Conservation (phyloP, 2,113 vertebrate species). For the Ptychochromis oligacanthus region DNA sequence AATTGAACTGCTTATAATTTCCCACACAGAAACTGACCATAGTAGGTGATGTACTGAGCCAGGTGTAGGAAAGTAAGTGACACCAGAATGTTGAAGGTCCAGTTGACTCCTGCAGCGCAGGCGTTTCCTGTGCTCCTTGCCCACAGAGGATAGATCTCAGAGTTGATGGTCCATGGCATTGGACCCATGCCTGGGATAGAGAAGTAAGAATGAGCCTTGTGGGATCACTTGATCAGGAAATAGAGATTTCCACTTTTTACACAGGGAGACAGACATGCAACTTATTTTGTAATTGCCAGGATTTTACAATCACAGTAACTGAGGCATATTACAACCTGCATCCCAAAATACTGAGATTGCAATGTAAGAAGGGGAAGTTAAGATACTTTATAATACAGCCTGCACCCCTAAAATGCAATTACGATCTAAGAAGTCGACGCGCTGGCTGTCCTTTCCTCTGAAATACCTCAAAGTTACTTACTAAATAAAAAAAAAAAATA, state of each 20-base stretch:
- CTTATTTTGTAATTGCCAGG: not conserved
- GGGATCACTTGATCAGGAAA: rapidly evolving
- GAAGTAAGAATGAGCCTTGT: not conserved
- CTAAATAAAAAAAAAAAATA: not conserved
- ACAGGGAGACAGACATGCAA: not conserved
- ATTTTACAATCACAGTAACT: not conserved
- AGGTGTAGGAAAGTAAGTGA: constrained; percentile 95
- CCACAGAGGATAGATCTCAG: constrained; percentile 98
- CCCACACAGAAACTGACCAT: constrained; percentile 80
- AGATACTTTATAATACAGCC: not conserved
- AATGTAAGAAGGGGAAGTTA: not conserved
- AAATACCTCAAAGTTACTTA: not conserved
- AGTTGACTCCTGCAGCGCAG: constrained; percentile 94
- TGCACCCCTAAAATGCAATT: too few species aligned
- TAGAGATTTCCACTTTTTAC: not conserved
- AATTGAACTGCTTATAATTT: not conserved
- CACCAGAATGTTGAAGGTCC: constrained; percentile 95
- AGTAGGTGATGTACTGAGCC: constrained; percentile 95
- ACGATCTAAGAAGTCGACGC: rapidly evolving
- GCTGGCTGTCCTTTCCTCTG: not conserved
- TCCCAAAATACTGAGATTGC: rapidly evolving
- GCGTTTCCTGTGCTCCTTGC: constrained; percentile 98
- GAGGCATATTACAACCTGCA: not conserved
- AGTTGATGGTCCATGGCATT: constrained; percentile 99
- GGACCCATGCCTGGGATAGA: constrained; percentile 89